Percentiles rank a stretch among this genome's conserved stretches.
Conservation (phyloP, 2,113 vertebrate genomes). For the Chionis minor region DNA sequence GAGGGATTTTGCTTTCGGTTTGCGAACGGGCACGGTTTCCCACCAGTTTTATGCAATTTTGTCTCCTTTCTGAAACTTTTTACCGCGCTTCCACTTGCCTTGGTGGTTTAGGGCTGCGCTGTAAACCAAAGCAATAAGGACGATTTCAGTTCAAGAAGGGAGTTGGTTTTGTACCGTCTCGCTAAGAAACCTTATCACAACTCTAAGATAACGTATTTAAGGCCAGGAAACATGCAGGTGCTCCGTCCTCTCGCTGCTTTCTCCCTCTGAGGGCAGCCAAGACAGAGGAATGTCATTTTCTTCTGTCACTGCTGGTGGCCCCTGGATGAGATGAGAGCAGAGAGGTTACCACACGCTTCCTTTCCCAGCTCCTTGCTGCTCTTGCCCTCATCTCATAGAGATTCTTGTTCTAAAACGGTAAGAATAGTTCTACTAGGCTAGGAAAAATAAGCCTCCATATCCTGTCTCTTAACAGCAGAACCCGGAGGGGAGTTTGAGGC, state of each 20-base stretch:
- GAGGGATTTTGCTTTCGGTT: not conserved
- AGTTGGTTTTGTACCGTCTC: not conserved
- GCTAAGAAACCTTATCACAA: not conserved
- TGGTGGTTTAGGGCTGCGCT: not conserved
- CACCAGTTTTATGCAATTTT: not conserved
- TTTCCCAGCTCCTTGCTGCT: not conserved
- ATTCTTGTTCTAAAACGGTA: not conserved
- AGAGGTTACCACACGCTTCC: not conserved
- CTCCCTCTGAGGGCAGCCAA: not conserved
- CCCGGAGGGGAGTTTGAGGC: not conserved
- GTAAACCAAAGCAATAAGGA: not conserved
- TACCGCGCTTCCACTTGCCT: not conserved
- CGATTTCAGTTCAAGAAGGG: not conserved
- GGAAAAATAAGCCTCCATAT: not conserved
- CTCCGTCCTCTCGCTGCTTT: not conserved
- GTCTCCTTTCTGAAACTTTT: not conserved
- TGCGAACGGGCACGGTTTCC: not conserved
- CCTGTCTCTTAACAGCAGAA: not conserved
- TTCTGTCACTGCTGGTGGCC: not conserved
- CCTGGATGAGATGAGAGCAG: not conserved
- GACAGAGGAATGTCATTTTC: not conserved
- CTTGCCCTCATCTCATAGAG: not conserved
- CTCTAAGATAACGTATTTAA: not conserved
- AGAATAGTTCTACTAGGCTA: not conserved
- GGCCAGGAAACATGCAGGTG: not conserved